These are phyloP conservation scores for Fragum sueziense DNA, from an alignment of 2,888 invertebrate species.

Conservation along the genomic window DNA sequence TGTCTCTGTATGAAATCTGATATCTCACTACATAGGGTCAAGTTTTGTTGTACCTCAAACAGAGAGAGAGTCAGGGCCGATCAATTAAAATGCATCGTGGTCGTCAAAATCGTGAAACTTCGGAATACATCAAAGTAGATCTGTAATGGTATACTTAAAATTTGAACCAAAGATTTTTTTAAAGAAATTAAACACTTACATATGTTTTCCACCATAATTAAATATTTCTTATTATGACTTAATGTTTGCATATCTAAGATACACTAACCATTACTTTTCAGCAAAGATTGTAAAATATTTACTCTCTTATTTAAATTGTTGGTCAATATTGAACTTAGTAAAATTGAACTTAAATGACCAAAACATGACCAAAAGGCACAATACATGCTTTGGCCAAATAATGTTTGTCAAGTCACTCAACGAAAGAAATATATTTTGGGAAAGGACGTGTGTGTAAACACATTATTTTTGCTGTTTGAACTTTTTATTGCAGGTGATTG, in stretches of 20 bases:
- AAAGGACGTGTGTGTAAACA: background rate
- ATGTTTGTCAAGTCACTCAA: background rate
- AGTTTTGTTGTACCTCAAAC: no score
- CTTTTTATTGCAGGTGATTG: background rate
- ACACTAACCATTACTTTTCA: background rate
- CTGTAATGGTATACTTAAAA: no score
- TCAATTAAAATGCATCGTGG: no score
- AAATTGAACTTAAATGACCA: background rate
- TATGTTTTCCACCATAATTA: no score
- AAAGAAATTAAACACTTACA: no score
- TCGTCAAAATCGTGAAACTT: no score
- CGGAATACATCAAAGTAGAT: no score
- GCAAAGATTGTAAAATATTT: background rate
- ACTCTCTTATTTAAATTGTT: background rate
- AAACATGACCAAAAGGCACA: background rate
- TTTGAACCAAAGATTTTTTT: no score
- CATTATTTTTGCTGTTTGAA: background rate
- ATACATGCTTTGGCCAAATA: background rate
- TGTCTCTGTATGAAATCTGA: no score
- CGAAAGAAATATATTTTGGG: background rate
- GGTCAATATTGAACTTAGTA: background rate
- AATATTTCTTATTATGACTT: no score
- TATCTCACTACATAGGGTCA: no score
- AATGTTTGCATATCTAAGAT: background rate
- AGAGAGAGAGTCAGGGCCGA: no score